Percentiles rank a stretch among this genome's conserved stretches.
These are phyloP conservation scores for Calephelis virginiensis DNA, from an alignment of 1,140 invertebrate genomes.

Conservation along the genomic window DNA sequence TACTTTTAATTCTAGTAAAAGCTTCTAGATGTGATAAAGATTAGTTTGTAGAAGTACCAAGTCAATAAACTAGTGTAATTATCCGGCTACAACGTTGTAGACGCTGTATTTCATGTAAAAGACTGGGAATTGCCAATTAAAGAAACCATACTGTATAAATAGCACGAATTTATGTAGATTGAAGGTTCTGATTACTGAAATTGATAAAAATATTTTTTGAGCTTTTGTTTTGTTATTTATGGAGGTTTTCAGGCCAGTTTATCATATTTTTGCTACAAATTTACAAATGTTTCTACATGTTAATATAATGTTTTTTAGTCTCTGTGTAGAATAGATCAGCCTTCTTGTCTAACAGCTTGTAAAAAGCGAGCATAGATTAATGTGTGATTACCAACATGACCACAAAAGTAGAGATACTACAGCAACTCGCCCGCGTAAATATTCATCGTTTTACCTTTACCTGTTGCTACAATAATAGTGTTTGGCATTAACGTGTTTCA, in stretches of 20 bases:
- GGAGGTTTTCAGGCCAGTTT: background rate
- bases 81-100: conserved; percentile 16
- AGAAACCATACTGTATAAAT: conserved; percentile 10
- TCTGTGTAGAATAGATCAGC: too few relatives aligned
- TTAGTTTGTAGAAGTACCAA: conserved; percentile 8
- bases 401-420: too few relatives aligned
- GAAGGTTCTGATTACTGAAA: conserved; percentile 3
- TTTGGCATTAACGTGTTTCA: too few relatives aligned
- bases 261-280: background rate
- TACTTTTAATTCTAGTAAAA: conserved; percentile 4
- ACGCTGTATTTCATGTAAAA: background rate
- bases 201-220: conserved; percentile 9
- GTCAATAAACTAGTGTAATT: conserved; percentile 8
- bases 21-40: conserved; percentile 11
- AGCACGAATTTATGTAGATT: conserved; percentile 14
- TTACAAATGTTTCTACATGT: background rate
- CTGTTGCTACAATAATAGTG: too few relatives aligned
- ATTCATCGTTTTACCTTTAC: too few relatives aligned
- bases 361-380: too few relatives aligned
- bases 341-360: too few relatives aligned
- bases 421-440: too few relatives aligned
- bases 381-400: too few relatives aligned
- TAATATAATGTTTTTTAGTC: too few relatives aligned
- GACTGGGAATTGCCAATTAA: conserved; percentile 13
- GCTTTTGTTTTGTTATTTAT: conserved; percentile 5